These are phyloP conservation scores for Lymantria dispar DNA, from an alignment of 2,888 invertebrate genomes.

Conservation along the genomic window DNA sequence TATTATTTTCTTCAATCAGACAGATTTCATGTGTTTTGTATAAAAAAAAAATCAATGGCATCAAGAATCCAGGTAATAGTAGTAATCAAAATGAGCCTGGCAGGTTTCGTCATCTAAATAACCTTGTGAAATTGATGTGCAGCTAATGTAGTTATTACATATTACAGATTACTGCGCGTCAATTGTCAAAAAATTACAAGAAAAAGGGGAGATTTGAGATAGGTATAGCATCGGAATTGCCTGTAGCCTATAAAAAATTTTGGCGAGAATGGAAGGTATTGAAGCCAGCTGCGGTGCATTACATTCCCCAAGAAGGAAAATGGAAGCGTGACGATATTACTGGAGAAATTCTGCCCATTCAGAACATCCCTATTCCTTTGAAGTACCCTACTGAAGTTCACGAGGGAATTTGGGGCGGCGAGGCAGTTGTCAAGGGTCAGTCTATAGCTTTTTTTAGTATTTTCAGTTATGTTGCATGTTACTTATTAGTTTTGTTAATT, in stretches of 20 bases:
- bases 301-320: slow-evolving; percentile 87
- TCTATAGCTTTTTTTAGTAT: background rate
- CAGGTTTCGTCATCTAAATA: slow-evolving; percentile 39
- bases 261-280: slow-evolving; percentile 91
- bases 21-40: slow-evolving; percentile 35
- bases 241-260: slow-evolving; percentile 92
- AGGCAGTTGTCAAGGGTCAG: slow-evolving; percentile 92
- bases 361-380: slow-evolving; percentile 89
- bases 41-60: slow-evolving; percentile 60
- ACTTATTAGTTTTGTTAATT: slow-evolving; percentile 9
- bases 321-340: slow-evolving; percentile 88
- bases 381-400: slow-evolving; percentile 90
- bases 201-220: slow-evolving; percentile 82
- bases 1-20: slow-evolving; percentile 7
- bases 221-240: slow-evolving; percentile 87
- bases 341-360: slow-evolving; percentile 87
- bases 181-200: slow-evolving; percentile 75
- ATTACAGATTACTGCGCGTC: slow-evolving; percentile 72
- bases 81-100: background rate
- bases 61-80: slow-evolving; percentile 61
- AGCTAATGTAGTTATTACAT: too few relatives aligned
- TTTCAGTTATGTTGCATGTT: background rate
- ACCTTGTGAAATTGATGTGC: background rate
- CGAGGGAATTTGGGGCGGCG: slow-evolving; percentile 97
- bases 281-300: slow-evolving; percentile 85